Percentiles rank a stretch among this genome's conserved stretches.
Conservation (phyloP, 2,888 invertebrate species). For the Melanostoma scalare region DNA sequence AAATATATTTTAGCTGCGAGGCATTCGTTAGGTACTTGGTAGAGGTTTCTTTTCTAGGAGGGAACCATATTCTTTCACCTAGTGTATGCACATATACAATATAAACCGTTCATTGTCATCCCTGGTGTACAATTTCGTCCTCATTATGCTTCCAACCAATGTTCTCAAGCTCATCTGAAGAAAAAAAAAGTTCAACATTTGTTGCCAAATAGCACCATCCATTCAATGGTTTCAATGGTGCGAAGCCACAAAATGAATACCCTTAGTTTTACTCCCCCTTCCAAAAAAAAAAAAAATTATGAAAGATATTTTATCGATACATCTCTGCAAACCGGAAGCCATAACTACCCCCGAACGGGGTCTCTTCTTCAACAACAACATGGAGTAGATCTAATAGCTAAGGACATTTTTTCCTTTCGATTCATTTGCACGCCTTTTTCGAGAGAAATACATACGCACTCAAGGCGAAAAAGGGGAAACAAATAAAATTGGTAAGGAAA, state of each 20-base stretch:
- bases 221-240: too few species aligned
- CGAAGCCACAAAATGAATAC: too few species aligned
- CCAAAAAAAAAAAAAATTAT: slow-evolving; percentile 6
- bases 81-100: slow-evolving; percentile 20
- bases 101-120: slow-evolving; percentile 15
- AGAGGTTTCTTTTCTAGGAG: not conserved
- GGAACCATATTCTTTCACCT: not conserved
- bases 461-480: not conserved
- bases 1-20: too few species aligned
- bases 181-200: too few species aligned
- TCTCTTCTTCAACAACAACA: not conserved
- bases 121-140: not conserved
- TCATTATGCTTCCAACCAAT: too few species aligned
- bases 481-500: slow-evolving; percentile 46
- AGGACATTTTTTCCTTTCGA: slow-evolving; percentile 26
- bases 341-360: not conserved
- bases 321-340: not conserved
- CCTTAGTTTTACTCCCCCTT: slow-evolving; percentile 7
- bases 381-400: not conserved
- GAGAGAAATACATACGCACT: not conserved
- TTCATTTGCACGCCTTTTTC: slow-evolving; percentile 1
- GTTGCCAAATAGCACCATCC: too few species aligned
- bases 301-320: slow-evolving; percentile 50
- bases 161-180: too few species aligned
- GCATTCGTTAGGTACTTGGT: not conserved